Conservation (phyloP, 1,140 invertebrate genomes). For the honey bee (Apis mellifera) region Amel_HAv3.1 CM009945.2:4832001-4832500, state of each 20-base stretch:
- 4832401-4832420: not conserved
- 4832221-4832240: slow-evolving; percentile 4
- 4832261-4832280: too few relatives aligned
- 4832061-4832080: too few relatives aligned
- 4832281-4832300: not conserved
- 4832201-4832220: too few relatives aligned
- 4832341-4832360: slow-evolving; percentile 7
- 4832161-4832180: too few relatives aligned
- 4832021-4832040: too few relatives aligned
- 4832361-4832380: slow-evolving; percentile 13
- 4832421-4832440: not conserved
- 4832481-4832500: not conserved
- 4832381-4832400: not conserved
- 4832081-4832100: too few relatives aligned
- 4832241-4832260: not conserved
- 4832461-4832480: not conserved
- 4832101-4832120: too few relatives aligned
- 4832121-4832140: too few relatives aligned
- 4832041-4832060: too few relatives aligned
- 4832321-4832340: slow-evolving; percentile 16
- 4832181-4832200: too few relatives aligned
- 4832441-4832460: not conserved
- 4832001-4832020: too few relatives aligned
- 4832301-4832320: not conserved
- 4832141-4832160: too few relatives aligned